Evolutionary conservation across 1,140 invertebrate species (phyloP), one percentile per base, ranked within the genome.

Genomic region (Danaus plexippus): DNA sequence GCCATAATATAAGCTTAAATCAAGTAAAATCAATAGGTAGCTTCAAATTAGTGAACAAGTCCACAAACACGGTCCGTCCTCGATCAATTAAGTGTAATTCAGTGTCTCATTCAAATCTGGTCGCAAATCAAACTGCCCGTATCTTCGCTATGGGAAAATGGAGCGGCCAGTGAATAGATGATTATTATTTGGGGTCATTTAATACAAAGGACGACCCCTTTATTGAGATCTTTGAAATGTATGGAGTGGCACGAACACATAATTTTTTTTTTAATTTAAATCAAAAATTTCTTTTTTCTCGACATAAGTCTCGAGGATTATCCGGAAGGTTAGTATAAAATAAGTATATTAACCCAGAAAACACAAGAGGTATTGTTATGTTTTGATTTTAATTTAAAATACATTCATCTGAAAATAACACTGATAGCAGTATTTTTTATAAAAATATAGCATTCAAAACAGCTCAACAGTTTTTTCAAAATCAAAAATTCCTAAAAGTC

Each of bases 101-200:
- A 75, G 64, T 63, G 60, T 65, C 60, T 60, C 69, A 83, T 81
- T 77, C 73, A 82, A 80, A 79, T 80, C 52, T 56, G 62, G 68
- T 77, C 73, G 77, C 73, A 79, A 84, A 86, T 86, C 83, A 84
- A 76, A 82, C 72, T 80, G 75, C 83, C 83, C 83, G 83, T 86
- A 86, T 85, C 73, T 77, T 76, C 59, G 69, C 61, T 75, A 77
- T 86, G 83, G 80, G 83, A 86, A 86, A 84, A 56, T 80, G 69
- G 69, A 75, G 65, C 69, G 70, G 63, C 40, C 67, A 59, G 65
- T 81, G 78, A 83, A 83, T 83, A 70, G 78, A 77, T 84, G 72
- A 83, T 85, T 77, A 80, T 78, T 77, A 79, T 78, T 76, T 73
- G 73, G 80, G 83, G 80, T 84, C 83, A 86, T 83, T 86, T 84